phyloP scores from a whole-genome alignment of 1,140 invertebrate species.

The Bombus breviceps region DNA sequence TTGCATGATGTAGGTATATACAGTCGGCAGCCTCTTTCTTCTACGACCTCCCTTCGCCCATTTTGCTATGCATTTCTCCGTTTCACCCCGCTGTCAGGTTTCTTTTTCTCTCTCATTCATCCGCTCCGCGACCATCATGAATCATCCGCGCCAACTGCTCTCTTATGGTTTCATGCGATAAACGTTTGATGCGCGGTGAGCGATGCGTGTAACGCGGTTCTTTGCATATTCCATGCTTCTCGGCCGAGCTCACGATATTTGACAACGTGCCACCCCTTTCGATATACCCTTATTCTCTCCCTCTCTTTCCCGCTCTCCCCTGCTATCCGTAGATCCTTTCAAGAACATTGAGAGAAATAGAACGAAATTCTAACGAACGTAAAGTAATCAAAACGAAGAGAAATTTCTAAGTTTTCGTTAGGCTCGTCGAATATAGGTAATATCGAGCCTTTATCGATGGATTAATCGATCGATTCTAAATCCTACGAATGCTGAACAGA shows the following conservation, averaged over 20 bases:
- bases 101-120: slow-evolving; percentile 51
- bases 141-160: slow-evolving; percentile 80
- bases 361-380: background rate
- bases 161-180: slow-evolving; percentile 79
- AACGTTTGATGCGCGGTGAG: slow-evolving; percentile 77
- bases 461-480: slow-evolving; percentile 33
- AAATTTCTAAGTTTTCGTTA: background rate
- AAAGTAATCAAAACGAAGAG: background rate
- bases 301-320: too few species aligned
- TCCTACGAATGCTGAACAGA: slow-evolving; percentile 2
- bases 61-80: slow-evolving; percentile 33
- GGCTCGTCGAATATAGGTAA: background rate
- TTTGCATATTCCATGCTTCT: slow-evolving; percentile 74
- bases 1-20: slow-evolving; percentile 81
- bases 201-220: slow-evolving; percentile 75
- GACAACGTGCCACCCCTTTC: slow-evolving; percentile 20
- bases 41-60: slow-evolving; percentile 8
- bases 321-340: background rate
- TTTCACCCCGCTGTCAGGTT: slow-evolving; percentile 19
- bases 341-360: background rate
- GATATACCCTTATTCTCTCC: background rate
- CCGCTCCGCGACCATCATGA: slow-evolving; percentile 73
- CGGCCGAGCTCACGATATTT: slow-evolving; percentile 35
- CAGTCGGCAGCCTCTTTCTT: slow-evolving; percentile 56
- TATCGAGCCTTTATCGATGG: background rate